These are phyloP conservation scores for Porites divaricata DNA, from an alignment of 92 coral and sea anemone species.

Conservation along the genomic window DNA sequence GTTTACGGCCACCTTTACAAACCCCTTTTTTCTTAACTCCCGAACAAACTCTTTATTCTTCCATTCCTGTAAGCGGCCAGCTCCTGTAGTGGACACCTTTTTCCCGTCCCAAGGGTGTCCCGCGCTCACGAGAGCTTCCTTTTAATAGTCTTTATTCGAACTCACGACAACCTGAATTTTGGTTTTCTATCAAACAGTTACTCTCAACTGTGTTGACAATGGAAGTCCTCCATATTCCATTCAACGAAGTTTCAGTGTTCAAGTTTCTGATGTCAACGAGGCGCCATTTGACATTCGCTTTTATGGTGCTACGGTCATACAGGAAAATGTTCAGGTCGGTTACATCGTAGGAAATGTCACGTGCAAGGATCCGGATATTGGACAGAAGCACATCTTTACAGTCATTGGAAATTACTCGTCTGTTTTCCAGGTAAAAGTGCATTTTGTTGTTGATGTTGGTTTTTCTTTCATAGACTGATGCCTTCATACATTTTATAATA, in stretches of 20 bases:
- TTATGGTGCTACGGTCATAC: constrained; percentile 49
- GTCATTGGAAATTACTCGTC: constrained; percentile 79
- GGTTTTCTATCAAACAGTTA: constrained; percentile 29
- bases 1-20: no score
- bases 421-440: constrained; percentile 72
- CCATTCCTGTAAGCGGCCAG: no score
- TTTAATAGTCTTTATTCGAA: no score
- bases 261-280: constrained; percentile 81
- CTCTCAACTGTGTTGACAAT: constrained; percentile 74
- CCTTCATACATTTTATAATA: no score
- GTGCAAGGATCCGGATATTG: constrained; percentile 80
- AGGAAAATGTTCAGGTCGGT: constrained; percentile 69
- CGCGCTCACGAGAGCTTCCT: no score
- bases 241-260: constrained; percentile 53
- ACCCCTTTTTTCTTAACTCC: no score
- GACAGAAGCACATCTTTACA: constrained; percentile 68
- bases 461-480: no score
- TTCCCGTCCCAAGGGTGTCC: no score
- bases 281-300: constrained; percentile 76
- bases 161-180: not conserved
- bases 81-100: no score
- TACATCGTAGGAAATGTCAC: constrained; percentile 69
- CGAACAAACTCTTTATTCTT: no score
- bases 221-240: constrained; percentile 79
- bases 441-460: no score